Base-by-base conservation (phyloP, 2,113 vertebrate species). In the Hepsetus odoe region DNA sequence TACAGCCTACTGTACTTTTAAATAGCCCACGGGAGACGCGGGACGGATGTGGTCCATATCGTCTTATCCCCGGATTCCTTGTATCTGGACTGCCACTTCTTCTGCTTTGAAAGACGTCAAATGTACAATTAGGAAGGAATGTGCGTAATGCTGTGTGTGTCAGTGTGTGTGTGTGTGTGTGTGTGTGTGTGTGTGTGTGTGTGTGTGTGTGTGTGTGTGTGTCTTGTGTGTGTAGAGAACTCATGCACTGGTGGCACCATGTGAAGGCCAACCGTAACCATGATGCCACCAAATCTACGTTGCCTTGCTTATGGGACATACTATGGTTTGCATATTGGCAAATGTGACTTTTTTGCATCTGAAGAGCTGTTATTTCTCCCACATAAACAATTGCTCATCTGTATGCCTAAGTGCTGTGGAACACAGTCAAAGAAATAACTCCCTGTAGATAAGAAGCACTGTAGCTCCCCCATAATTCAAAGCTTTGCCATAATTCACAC, bases 1-100 rank as follows among this genome's bases (percentile, higher is more conserved):
- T 92, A 93, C 91, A 93, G 92, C 91, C 91, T 92, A 91, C 91
- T 90, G 91, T 89, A 91, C 91, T 91, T 93, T 93, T 92, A 94
- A 94, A 94, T 94, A 94, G 91, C 91, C 87, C 89, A 91, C 82
- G 90, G 91, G 90, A 90, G 89, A 91, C 86, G 86, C 83, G 86
- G 90, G 90, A 92, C 89, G 86, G 90, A 92, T 91, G 90, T 89
- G 88, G 89, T 87, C 88, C 89, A 66, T 90, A 90, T 91, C 89
- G 86, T 84, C 88, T 87, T 89, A 87, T 91, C 89, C 89, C 88
- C 77, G 88, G 88, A 90, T 86, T 91, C 90, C 90, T 85, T 87
- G 89, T 87, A 90, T 90, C 88, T 90, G 90, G 89, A 90, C 88
- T 89, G 85, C 89, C 90, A 88, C 91, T 90, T 92, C 89, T 85